A percentile compares a stretch with the other conserved stretches of the same genome.
Evolutionary conservation across 2,888 invertebrate species (phyloP).

Genomic region (Andrena chrysosceles): DNA sequence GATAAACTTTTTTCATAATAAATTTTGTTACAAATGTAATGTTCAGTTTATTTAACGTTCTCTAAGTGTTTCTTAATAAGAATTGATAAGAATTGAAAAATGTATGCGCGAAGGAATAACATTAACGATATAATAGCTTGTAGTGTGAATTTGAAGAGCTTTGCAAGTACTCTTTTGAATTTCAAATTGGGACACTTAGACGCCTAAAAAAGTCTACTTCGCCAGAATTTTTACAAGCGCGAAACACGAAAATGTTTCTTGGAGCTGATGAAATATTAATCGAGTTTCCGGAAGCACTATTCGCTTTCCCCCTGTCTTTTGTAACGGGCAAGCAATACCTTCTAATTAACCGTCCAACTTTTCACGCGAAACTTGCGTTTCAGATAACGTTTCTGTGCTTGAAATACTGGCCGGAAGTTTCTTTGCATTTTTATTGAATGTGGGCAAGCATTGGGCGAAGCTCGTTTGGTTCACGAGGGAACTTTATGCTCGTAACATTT

Average conservation of each 20-base stretch:
- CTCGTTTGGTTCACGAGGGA: constrained; percentile 9
- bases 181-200: neutral
- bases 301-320: neutral
- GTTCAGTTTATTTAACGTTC: neutral
- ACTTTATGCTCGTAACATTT: constrained; percentile 22
- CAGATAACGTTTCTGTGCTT: neutral
- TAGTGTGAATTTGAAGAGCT: neutral
- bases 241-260: neutral
- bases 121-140: neutral
- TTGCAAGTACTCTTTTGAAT: neutral
- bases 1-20: neutral
- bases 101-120: too few relatives aligned
- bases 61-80: neutral
- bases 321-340: neutral
- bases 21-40: neutral
- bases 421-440: constrained; percentile 29
- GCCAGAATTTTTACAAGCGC: neutral
- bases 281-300: neutral
- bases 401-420: constrained; percentile 10
- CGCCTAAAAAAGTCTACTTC: too few relatives aligned
- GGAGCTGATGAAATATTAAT: constrained; percentile 12
- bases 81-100: neutral
- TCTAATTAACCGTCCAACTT: constrained; percentile 31
- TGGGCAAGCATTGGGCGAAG: constrained; percentile 4
- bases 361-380: neutral